phyloP scores from a whole-genome alignment of 2,113 vertebrate genomes.

The Entomyzon cyanotis region DNA sequence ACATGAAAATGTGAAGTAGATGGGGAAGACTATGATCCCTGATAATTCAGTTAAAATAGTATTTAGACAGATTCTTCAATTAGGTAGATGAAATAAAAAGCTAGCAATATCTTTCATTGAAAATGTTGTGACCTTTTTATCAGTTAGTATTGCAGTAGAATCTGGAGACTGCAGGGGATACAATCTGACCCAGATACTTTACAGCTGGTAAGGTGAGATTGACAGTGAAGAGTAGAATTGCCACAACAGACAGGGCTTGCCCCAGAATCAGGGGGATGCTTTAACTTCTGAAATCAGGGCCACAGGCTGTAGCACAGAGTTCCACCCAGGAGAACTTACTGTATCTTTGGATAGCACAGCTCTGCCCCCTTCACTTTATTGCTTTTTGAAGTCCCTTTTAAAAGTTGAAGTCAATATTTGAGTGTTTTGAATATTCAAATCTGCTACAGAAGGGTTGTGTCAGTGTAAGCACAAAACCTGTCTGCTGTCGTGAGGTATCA shows the following conservation, averaged over 20 bases:
- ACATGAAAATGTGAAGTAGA: neutral
- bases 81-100: neutral
- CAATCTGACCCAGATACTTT: neutral
- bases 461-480: neutral
- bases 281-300: neutral
- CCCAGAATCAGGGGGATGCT: neutral
- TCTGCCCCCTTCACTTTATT: neutral
- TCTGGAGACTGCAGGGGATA: neutral
- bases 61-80: neutral
- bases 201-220: neutral
- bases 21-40: neutral
- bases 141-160: neutral
- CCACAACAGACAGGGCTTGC: neutral
- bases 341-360: neutral
- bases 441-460: neutral
- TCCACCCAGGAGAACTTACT: neutral
- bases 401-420: neutral
- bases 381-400: neutral
- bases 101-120: neutral
- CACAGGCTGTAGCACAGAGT: neutral
- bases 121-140: neutral
- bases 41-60: neutral
- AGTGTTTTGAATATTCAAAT: neutral
- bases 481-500: neutral
- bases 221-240: neutral